Evolutionary conservation across 2,888 invertebrate genomes (phyloP).

Genomic region (Cephus sareptanus): DNA sequence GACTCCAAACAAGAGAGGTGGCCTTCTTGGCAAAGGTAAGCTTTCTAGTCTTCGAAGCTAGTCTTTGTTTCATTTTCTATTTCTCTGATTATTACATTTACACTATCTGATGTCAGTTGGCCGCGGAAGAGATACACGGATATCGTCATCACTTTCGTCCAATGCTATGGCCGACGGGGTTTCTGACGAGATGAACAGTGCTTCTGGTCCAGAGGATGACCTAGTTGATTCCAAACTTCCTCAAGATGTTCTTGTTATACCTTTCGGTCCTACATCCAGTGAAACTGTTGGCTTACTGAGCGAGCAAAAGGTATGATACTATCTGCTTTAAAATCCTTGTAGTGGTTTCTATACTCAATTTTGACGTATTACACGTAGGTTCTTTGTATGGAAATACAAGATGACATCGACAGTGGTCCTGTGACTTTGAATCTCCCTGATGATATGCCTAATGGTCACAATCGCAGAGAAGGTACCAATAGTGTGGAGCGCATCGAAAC

Average conservation of each 20-base stretch:
- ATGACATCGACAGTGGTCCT: conserved; percentile 44
- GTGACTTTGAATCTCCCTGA: conserved; percentile 52
- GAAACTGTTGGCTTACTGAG: conserved; percentile 76
- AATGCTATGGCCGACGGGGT: conserved; percentile 50
- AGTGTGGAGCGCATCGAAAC: conserved; percentile 61
- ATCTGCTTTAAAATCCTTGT: background rate
- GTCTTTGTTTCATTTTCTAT: background rate
- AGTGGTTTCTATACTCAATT: background rate
- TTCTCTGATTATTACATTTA: conserved; percentile 2
- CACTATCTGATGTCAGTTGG: conserved; percentile 33
- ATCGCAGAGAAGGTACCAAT: conserved; percentile 52
- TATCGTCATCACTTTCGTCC: conserved; percentile 50
- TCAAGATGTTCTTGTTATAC: conserved; percentile 77
- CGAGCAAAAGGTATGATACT: conserved; percentile 71
- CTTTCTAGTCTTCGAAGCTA: conserved; percentile 8
- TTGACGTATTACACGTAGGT: conserved; percentile 37
- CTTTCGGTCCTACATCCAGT: conserved; percentile 71
- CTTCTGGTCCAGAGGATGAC: conserved; percentile 56
- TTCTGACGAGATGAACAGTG: conserved; percentile 51
- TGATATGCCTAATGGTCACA: conserved; percentile 57
- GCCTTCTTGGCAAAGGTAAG: conserved; percentile 64
- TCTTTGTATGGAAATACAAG: conserved; percentile 57
- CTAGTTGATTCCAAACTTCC: conserved; percentile 50
- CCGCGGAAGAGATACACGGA: conserved; percentile 45
- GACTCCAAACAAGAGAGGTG: conserved; percentile 54